phyloP scores from a whole-genome alignment of 2,888 invertebrate genomes.

The Meteorus colon region DNA sequence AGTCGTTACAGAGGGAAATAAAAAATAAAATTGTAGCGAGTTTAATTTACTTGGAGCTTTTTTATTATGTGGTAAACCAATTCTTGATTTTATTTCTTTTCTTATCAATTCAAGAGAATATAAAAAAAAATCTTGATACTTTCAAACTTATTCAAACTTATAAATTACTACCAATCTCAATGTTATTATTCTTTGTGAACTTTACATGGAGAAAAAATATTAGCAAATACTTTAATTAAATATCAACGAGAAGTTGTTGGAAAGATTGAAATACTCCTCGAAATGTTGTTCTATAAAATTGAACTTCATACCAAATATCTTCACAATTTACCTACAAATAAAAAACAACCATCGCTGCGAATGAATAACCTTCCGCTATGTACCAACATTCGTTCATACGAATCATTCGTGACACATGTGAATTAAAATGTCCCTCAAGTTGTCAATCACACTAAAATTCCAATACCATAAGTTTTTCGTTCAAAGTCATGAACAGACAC shows the following conservation, averaged over 20 bases:
- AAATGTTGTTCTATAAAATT: too few species aligned
- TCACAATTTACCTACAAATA: not conserved
- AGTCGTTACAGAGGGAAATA: not conserved
- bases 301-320: too few species aligned
- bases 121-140: too few species aligned
- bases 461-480: not conserved
- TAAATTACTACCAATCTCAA: too few species aligned
- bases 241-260: too few species aligned
- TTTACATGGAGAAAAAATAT: too few species aligned
- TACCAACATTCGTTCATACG: not conserved
- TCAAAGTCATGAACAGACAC: not conserved
- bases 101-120: not conserved
- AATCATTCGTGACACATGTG: not conserved
- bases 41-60: not conserved
- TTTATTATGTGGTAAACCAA: too few species aligned
- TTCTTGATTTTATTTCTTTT: too few species aligned
- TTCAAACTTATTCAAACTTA: too few species aligned
- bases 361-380: not conserved
- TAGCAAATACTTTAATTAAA: too few species aligned
- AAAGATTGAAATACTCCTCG: too few species aligned
- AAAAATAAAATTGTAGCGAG: not conserved
- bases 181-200: too few species aligned
- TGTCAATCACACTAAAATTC: not conserved
- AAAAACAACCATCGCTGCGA: not conserved
- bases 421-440: constrained; percentile 24